A percentile compares a stretch with the other conserved stretches of the same genome.
Evolutionary conservation across 2,113 vertebrate species (phyloP).

Genomic region (Tichodroma muraria): DNA sequence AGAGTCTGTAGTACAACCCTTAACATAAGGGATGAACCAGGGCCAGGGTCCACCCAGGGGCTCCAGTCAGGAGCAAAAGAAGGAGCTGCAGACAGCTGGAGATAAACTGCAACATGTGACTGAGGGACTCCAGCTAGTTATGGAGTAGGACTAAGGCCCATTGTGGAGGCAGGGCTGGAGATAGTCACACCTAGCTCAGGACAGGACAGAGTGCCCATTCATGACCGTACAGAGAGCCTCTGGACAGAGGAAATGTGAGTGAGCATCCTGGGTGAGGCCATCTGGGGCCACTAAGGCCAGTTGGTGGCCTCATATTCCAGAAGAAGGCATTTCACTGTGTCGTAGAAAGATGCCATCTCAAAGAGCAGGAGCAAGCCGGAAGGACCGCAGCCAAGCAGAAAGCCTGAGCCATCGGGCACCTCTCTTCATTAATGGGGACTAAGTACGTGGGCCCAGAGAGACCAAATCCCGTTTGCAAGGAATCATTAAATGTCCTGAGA

Average conservation of each 20-base stretch:
- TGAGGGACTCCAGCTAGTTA: neutral
- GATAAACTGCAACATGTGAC: neutral
- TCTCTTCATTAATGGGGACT: neutral
- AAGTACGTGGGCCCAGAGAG: neutral
- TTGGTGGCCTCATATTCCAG: neutral
- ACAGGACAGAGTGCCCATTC: neutral
- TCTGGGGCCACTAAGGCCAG: neutral
- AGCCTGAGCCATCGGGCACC: neutral
- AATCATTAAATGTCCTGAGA: conserved; percentile 60
- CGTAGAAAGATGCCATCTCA: neutral
- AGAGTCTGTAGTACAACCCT: neutral
- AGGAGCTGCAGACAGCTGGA: neutral
- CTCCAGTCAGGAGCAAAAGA: neutral
- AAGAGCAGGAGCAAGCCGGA: neutral
- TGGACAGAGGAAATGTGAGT: neutral
- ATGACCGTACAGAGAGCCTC: neutral
- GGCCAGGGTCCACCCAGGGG: neutral
- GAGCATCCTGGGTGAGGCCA: neutral
- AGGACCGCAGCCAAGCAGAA: neutral
- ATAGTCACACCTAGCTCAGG: neutral
- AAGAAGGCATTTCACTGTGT: neutral
- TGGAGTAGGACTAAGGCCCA: neutral
- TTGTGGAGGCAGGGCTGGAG: neutral
- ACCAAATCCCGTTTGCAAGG: conserved; percentile 32
- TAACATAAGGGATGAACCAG: neutral